A percentile compares a stretch with the other conserved stretches of the same genome.
Conservation (phyloP, 2,113 vertebrate genomes). For the Pipra filicauda region DNA sequence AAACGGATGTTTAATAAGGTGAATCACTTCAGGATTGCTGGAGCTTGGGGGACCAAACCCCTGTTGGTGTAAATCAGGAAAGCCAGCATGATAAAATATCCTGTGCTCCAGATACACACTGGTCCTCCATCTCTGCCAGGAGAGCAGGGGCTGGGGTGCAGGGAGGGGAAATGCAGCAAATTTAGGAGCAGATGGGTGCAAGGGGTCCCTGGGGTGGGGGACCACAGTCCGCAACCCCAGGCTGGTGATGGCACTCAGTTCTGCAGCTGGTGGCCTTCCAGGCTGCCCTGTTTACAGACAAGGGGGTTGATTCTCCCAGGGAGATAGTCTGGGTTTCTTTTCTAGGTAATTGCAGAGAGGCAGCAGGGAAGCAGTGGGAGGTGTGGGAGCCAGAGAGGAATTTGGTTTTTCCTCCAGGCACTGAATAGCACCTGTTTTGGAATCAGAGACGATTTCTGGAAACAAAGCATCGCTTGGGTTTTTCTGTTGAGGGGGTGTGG, state of each 20-base stretch:
- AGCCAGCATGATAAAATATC: neutral
- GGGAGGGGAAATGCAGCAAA: neutral
- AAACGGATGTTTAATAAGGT: neutral
- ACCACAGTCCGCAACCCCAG: fast-evolving
- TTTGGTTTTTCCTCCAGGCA: neutral
- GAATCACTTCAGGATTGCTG: neutral
- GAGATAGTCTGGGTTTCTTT: neutral
- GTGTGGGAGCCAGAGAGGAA: neutral
- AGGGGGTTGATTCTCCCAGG: neutral
- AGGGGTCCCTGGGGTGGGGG: fast-evolving
- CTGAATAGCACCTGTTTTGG: neutral
- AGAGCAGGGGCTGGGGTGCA: neutral
- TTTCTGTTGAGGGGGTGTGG: neutral
- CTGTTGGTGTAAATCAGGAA: neutral
- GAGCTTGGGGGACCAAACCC: neutral
- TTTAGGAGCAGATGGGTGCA: neutral
- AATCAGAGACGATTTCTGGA: neutral
- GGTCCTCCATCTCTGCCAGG: neutral
- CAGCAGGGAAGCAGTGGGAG: neutral
- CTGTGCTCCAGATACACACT: fast-evolving
- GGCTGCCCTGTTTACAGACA: neutral
- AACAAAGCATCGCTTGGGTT: neutral
- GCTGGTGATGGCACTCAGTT: neutral
- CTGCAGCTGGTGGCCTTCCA: neutral
- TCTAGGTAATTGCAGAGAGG: neutral